A percentile compares a stretch with the other conserved stretches of the same genome.
Evolutionary conservation across 2,888 invertebrate genomes (phyloP).

Genomic region (Penaeus monodon): DNA sequence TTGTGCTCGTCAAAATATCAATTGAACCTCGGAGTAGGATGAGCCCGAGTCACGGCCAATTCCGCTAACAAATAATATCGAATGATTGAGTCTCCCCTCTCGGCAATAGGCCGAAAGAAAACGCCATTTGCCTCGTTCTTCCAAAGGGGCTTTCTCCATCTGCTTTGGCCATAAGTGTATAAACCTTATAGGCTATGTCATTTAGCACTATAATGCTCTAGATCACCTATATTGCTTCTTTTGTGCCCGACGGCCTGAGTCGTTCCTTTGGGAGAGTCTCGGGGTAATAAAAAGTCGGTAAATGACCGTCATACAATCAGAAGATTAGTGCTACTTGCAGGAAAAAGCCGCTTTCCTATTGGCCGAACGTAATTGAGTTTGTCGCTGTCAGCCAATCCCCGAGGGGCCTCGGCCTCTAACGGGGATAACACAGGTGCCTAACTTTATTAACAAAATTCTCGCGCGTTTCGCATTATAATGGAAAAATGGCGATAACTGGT

Average conservation of each 20-base stretch:
- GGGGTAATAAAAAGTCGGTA: conserved; percentile 47
- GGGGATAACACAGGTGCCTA: conserved; percentile 40
- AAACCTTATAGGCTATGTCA: conserved; percentile 13
- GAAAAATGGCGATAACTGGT: conserved; percentile 1
- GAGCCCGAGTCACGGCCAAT: conserved; percentile 24
- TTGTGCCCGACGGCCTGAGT: conserved; percentile 31
- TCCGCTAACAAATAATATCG: conserved; percentile 30
- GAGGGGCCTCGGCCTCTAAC: conserved; percentile 15
- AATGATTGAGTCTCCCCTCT: conserved; percentile 20
- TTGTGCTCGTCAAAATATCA: conserved; percentile 28
- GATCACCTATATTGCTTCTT: conserved; percentile 51
- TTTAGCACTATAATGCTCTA: conserved; percentile 15
- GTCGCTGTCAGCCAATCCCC: conserved; percentile 57
- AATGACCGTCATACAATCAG: conserved; percentile 59
- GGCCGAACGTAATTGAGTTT: conserved; percentile 59
- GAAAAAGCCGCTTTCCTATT: conserved; percentile 44
- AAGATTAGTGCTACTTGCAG: conserved; percentile 56
- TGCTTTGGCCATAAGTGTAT: conserved; percentile 27
- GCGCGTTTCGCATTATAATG: conserved; percentile 4
- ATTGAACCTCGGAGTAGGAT: conserved; percentile 8
- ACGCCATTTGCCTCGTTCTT: not conserved
- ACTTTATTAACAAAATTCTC: conserved; percentile 43
- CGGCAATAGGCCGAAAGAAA: conserved; percentile 9
- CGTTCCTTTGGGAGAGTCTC: conserved; percentile 24
- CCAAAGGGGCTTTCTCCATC: conserved; percentile 4